Conservation (phyloP, 30 jellyfish, hydroid and myxozoan species). For the Hydra vulgaris region DNA sequence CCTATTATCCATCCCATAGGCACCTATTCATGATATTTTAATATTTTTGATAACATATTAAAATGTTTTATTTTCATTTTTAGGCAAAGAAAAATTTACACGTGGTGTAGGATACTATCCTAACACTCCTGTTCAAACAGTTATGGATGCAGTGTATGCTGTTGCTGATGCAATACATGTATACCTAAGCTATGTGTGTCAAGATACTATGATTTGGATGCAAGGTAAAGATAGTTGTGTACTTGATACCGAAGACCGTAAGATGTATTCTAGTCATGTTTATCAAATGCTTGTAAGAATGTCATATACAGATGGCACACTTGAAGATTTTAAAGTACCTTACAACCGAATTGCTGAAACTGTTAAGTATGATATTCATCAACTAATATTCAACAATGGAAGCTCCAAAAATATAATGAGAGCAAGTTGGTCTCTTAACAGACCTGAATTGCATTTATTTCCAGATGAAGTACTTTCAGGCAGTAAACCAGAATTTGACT, state of each 20-base stretch:
- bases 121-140: conserved; percentile 63
- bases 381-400: not conserved
- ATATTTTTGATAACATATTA: no score
- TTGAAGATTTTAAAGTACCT: conserved; percentile 29
- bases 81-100: conserved; percentile 33
- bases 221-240: conserved; percentile 9
- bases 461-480: conserved; percentile 17
- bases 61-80: no score
- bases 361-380: conserved; percentile 46
- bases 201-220: not conserved
- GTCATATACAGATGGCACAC: conserved; percentile 65
- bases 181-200: conserved; percentile 30
- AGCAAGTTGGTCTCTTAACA: conserved; percentile 19
- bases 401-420: not conserved
- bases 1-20: no score
- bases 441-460: not conserved
- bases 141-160: conserved; percentile 55
- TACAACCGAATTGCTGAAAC: conserved; percentile 18
- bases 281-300: conserved; percentile 19
- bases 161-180: conserved; percentile 41
- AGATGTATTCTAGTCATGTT: conserved; percentile 6
- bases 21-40: no score
- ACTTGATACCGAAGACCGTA: conserved; percentile 15
- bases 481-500: conserved; percentile 26
- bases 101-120: conserved; percentile 73